These are phyloP conservation scores for Nesoenas mayeri DNA, from an alignment of 2,113 vertebrate genomes.

Conservation along the genomic window DNA sequence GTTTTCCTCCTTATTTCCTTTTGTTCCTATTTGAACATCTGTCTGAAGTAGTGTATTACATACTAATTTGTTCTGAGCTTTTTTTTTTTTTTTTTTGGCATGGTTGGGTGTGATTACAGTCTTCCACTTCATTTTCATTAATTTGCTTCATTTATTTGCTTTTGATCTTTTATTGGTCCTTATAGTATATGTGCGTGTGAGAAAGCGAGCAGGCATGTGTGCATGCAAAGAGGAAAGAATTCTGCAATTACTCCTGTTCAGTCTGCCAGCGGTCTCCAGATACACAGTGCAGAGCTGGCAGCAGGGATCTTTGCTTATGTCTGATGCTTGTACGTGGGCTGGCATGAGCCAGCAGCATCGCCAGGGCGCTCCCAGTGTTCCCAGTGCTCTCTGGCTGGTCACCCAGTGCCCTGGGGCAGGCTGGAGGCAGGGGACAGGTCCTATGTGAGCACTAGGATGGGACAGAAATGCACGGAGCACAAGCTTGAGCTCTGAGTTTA, in stretches of 20 bases:
- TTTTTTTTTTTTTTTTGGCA: not conserved
- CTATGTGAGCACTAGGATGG: not conserved
- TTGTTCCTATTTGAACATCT: constrained; percentile 57
- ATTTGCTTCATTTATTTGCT: constrained; percentile 6
- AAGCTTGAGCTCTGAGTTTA: not conserved
- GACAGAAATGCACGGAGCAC: not conserved
- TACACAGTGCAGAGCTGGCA: rapidly evolving
- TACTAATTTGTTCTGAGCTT: not conserved
- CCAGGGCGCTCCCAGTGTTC: not conserved
- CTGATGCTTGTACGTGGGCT: rapidly evolving
- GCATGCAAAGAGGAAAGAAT: not conserved
- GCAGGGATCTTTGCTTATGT: rapidly evolving
- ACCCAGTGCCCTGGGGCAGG: not conserved
- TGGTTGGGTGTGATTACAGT: constrained; percentile 21
- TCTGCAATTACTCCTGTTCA: not conserved
- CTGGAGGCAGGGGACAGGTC: not conserved
- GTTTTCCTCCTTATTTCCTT: constrained; percentile 59
- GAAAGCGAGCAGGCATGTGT: rapidly evolving
- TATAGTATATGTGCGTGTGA: not conserved
- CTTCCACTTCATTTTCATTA: constrained; percentile 14
- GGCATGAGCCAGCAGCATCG: rapidly evolving
- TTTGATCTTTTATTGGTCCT: constrained; percentile 20
- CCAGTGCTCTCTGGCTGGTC: rapidly evolving
- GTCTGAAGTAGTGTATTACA: constrained; percentile 50
- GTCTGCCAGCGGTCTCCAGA: rapidly evolving